A percentile compares a stretch with the other conserved stretches of the same genome.
Conservation (phyloP, 2,797 vertebrate species). For the Phataginus tetradactyla region DNA sequence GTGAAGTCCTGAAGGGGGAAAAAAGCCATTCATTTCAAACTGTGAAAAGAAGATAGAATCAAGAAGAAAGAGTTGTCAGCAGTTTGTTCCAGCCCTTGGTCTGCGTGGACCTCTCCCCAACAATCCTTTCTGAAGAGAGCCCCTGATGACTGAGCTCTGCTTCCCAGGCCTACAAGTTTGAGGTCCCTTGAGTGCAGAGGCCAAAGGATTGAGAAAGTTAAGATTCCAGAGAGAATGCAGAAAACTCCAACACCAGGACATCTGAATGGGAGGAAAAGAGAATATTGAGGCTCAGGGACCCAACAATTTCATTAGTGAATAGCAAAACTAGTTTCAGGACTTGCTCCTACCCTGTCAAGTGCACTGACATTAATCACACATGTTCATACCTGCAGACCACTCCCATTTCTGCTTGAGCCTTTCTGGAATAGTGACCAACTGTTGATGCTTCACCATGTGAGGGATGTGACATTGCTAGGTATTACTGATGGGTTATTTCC, state of each 20-base stretch:
- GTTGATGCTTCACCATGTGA: accelerated
- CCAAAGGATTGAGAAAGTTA: neutral
- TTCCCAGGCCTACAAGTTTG: neutral
- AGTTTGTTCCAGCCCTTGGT: neutral
- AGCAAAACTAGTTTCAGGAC: neutral
- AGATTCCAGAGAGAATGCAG: neutral
- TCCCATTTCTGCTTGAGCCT: neutral
- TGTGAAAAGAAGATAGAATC: neutral
- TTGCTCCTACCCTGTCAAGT: too few relatives aligned
- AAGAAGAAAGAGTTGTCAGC: neutral
- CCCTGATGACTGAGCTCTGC: accelerated
- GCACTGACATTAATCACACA: neutral
- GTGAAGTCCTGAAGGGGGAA: neutral
- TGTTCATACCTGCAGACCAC: too few relatives aligned
- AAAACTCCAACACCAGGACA: neutral
- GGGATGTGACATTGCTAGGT: neutral
- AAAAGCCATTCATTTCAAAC: neutral
- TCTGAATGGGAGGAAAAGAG: neutral
- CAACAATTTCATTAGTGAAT: neutral
- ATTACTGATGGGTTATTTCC: neutral
- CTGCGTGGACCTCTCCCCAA: neutral
- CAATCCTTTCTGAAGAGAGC: neutral
- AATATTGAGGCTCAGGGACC: neutral
- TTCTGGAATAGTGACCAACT: neutral
- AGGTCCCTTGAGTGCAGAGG: neutral